Base-by-base conservation (phyloP, 2,113 vertebrate species). In the Forbesichthys papilliferus region DNA sequence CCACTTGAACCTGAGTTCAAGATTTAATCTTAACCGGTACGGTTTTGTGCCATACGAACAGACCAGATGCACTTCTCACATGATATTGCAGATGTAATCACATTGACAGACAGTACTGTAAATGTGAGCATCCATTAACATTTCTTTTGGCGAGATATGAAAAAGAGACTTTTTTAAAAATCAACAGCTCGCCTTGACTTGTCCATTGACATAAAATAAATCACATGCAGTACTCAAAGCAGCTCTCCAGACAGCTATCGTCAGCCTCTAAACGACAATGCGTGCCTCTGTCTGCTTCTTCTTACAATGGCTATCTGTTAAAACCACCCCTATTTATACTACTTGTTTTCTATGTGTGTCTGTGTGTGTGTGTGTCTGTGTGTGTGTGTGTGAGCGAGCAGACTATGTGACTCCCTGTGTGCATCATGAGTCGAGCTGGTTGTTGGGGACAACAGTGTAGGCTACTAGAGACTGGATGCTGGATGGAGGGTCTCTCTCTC, bases 201-300 rank as follows among this genome's bases (percentile, higher is more conserved):
- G 20, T 20, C 20, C 20, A 27, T 27, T 27, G 27, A 27, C 61
- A 77, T n/a, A 51, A 9, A 42, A 67, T 68, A 60, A 77, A 73
- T 65, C 65, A 55, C 18, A 75, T 55, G 14, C 55, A 36, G 46
- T 54, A n/a, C 49, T 69, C 54, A 64, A 48, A 54, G n/a, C 52
- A n/a, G 13, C 60, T 70, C 48, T 74, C 60, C 33, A 65, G 52
- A 54, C 27, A 69, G 27, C 48, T 2, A 5, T 36, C 51, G 68
- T 27, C 66, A 64, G 58, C 51, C 63, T 42, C 66, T 63, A 48
- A 61, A 11, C 61, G 66, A 53, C 61, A 60, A 49, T 64, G 66
- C 57, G 70, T 67, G 48, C 68, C 70, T 79, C 70, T 67, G 74
- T 75, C 54, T 79, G 18, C 53, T 80, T 75, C 65, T 78, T 27